Base-by-base conservation (phyloP, 2,888 invertebrate species). In the Andrena minutula region DNA sequence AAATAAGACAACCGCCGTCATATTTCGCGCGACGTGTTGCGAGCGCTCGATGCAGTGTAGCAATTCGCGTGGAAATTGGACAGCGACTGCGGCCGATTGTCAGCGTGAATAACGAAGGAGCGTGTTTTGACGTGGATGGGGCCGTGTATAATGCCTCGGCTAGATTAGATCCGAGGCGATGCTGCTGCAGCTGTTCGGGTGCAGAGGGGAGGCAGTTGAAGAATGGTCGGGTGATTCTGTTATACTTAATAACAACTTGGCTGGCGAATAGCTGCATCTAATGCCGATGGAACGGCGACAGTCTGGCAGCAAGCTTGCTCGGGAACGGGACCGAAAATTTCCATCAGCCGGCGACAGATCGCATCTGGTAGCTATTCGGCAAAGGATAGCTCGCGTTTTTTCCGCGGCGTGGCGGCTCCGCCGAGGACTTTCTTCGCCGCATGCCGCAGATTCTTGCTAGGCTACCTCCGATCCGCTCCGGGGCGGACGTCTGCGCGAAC, bases 401-500 rank as follows among this genome's bases (percentile, higher is more conserved):
- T 35, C 0, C 4, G 66, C 26, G 5, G 2, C 2, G 10, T 64
- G 35, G 20, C 16, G 5, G 47, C 16, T 32, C 30, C 23, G 35
- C 4, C 20, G 51, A 23, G 10, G 76, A 7, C 32, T 32, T 64
- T 65, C 32, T 72, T 72, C 12, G 10, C 23, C 72, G 58, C 56
- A 8, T 51, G 20, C 47, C 70, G 20, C 1, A 20, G 10, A 71
- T 72, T 68, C 51, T 71, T 58, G 26, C 3, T 23, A 66, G 30
- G n/a, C 4, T 35, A 20, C 32, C n/a, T 70, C 23, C 16, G 41
- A 20, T 20, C 53, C 53, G 20, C 65, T 49, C 30, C 56, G 56
- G 71, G 47, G 51, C 64, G 75, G 51, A 47, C 26, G 68, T 86
- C 84, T 75, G 75, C 74, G 83, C 86, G 77, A 87, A 87, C 77